A percentile compares a stretch with the other conserved stretches of the same genome.
Evolutionary conservation across 2,888 invertebrate genomes (phyloP).

Genomic region (Patella ulyssiponensis): DNA sequence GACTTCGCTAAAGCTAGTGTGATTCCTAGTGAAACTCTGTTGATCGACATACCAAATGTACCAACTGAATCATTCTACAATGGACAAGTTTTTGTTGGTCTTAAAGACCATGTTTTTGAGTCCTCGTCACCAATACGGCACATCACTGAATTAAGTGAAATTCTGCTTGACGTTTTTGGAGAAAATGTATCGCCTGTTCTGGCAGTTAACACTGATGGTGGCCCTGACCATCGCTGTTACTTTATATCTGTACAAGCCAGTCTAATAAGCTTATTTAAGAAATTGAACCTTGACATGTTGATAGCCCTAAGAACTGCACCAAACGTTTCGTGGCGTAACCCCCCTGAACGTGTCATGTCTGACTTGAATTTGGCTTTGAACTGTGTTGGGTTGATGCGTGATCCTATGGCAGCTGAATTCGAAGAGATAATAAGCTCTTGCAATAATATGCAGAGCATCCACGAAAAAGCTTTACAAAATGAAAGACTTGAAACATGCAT

Average conservation of each 20-base stretch:
- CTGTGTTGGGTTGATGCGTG: conserved; percentile 12
- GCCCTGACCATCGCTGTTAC: not conserved
- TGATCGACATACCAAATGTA: not conserved
- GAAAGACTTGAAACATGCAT: not conserved
- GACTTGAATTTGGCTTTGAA: not conserved
- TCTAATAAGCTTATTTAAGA: not conserved
- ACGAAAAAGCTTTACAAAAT: not conserved
- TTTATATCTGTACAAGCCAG: not conserved
- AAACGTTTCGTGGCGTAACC: not conserved
- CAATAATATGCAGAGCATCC: not conserved
- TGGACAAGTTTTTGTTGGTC: conserved; percentile 5
- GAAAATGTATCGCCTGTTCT: not conserved
- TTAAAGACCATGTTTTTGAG: conserved; percentile 14
- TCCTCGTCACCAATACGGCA: not conserved
- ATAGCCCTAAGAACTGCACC: not conserved
- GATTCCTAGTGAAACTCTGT: not conserved
- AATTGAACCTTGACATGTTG: not conserved
- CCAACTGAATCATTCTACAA: not conserved
- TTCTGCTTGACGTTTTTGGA: not conserved
- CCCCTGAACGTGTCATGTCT: conserved; percentile 1
- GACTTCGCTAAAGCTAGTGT: conserved; percentile 11
- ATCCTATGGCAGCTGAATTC: not conserved
- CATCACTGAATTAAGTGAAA: not conserved
- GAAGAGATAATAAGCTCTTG: not conserved
- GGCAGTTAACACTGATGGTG: not conserved